Evolutionary conservation across 2,797 vertebrate genomes (phyloP).

Genomic region (Syngnathus acus): DNA sequence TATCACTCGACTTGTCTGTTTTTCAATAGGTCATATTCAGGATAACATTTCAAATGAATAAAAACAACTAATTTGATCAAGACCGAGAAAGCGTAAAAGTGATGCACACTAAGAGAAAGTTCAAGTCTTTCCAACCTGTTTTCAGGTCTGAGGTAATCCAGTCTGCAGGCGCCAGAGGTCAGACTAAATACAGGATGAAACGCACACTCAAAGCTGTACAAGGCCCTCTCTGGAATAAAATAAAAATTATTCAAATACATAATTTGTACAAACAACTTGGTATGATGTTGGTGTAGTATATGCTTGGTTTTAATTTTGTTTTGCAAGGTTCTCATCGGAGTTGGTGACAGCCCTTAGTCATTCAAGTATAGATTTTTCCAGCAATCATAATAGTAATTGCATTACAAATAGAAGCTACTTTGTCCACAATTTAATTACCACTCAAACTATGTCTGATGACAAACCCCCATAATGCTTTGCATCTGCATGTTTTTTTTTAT

Average conservation of each 20-base stretch:
- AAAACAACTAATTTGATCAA: background rate
- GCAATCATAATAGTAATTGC: background rate
- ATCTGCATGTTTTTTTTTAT: background rate
- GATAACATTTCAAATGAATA: background rate
- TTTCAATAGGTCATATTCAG: background rate
- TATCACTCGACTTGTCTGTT: conserved; percentile 8
- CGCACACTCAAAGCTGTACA: conserved; percentile 92
- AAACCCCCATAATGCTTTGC: background rate
- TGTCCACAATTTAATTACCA: background rate
- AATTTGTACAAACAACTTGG: background rate
- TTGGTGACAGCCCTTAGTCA: background rate
- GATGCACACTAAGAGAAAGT: too few relatives aligned
- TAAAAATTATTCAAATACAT: background rate
- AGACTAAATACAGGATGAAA: conserved; percentile 94
- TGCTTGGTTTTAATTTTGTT: background rate
- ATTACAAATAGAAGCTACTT: background rate
- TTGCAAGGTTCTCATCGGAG: background rate
- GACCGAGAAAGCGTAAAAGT: background rate
- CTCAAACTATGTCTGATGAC: background rate
- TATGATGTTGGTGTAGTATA: background rate
- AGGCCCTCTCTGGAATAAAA: conserved; percentile 76
- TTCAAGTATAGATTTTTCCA: too few relatives aligned
- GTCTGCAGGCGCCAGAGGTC: conserved; percentile 81
- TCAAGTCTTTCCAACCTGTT: conserved; percentile 76
- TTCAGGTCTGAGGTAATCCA: conserved; percentile 88